Evolutionary conservation across 2,113 vertebrate species (phyloP), one percentile per base, ranked within the genome.

Genomic region (Rissa tridactyla): DNA sequence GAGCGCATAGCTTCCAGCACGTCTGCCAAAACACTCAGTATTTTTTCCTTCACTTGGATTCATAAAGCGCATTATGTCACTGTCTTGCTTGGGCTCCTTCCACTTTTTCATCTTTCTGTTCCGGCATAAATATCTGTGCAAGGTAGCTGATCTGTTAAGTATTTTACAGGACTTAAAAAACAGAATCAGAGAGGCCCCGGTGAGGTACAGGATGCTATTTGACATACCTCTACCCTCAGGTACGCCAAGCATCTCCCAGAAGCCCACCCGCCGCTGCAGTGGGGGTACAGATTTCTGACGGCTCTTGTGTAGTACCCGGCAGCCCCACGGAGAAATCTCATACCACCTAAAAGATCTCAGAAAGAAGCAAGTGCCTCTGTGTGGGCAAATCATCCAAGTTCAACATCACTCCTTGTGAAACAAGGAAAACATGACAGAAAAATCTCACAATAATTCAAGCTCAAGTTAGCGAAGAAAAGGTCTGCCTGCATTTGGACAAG

Each of bases 21-120:
- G 40, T 65, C 86, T 94, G 86, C 83, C 84, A 92, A 88, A 96
- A 86, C 8, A 92, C 15, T 60, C 42, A 19, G n/a, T 57, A 49
- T 73, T 90, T 94, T 93, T 81, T 69, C 80, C 57, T 88, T 92
- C 55, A 60, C 58, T 96, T 93, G 80, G 76, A 88, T 64, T 87
- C 57, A 88, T 22, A 76, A 86, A 79, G n/a, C 2, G 0, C 66
- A 32, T 94, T 94, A 84, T 57, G 57, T 90, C 97, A 94, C 69
- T 72, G 40, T 34, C 61, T 66, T 89, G 42, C 86, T 57, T 96
- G 82, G 86, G 78, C 51, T 89, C 69, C 77, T 88, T 86, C 57
- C 34, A 79, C 62, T 65, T 91, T 81, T 76, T 32, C 17, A 57
- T 64, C 61, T 46, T 69, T 70, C 20, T 6, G 4, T 77, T 89